Conservation (phyloP, 2,113 vertebrate species). For the Numida meleagris region DNA sequence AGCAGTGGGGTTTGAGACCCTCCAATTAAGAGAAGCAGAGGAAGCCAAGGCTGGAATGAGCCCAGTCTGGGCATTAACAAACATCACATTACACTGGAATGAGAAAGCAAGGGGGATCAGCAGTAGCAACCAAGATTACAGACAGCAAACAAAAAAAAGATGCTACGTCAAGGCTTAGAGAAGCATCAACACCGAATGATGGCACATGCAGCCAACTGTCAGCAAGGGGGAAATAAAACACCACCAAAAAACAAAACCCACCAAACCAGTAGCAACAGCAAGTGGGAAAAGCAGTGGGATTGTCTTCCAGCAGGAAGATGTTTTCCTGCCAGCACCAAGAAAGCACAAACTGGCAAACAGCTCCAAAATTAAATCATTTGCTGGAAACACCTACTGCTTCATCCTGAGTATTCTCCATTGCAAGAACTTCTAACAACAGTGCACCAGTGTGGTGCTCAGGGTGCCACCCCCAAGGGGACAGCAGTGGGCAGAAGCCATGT, state of each 20-base stretch:
- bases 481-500: fast-evolving
- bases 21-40: not conserved
- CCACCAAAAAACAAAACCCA: not conserved
- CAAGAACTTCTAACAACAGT: not conserved
- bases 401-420: not conserved
- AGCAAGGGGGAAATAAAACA: not conserved
- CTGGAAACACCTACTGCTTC: not conserved
- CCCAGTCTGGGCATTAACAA: not conserved
- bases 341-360: not conserved
- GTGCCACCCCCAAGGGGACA: not conserved
- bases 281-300: not conserved
- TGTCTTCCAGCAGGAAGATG: not conserved
- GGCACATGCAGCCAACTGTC: not conserved
- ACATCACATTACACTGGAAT: not conserved
- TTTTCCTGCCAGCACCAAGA: not conserved
- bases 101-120: not conserved
- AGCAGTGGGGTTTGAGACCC: not conserved
- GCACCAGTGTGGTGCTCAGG: not conserved
- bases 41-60: not conserved
- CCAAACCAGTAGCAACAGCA: not conserved
- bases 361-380: not conserved
- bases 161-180: not conserved
- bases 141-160: not conserved
- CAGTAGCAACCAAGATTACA: not conserved
- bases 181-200: not conserved